Percentiles rank a stretch among this genome's conserved stretches.
Conservation (phyloP, 2,888 invertebrate species). For the Calephelis perditalis region DNA sequence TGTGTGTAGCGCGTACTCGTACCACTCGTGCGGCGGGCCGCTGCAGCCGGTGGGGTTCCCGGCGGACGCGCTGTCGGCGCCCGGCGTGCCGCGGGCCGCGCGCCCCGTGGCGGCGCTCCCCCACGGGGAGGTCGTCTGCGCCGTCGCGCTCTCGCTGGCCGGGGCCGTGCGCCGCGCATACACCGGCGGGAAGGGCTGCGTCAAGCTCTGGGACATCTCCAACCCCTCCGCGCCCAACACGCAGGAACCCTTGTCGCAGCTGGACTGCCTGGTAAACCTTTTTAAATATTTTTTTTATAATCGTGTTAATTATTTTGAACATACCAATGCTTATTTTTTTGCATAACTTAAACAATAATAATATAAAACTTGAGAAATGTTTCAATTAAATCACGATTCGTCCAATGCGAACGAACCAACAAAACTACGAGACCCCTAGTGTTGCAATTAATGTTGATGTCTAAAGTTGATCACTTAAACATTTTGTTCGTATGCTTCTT, state of each 20-base stretch:
- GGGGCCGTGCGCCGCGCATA: slow-evolving; percentile 94
- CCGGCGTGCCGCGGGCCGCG: slow-evolving; percentile 96
- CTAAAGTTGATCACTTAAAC: too few relatives aligned
- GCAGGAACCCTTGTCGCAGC: slow-evolving; percentile 93
- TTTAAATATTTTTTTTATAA: background rate
- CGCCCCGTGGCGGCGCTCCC: slow-evolving; percentile 92
- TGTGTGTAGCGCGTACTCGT: slow-evolving; percentile 89
- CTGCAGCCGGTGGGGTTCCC: slow-evolving; percentile 96
- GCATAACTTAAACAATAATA: too few relatives aligned
- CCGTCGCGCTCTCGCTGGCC: slow-evolving; percentile 90
- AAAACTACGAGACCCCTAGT: too few relatives aligned
- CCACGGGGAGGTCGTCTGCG: slow-evolving; percentile 98
- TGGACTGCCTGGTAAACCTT: slow-evolving; percentile 89
- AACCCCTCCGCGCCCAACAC: slow-evolving; percentile 87
- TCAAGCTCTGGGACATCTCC: slow-evolving; percentile 97
- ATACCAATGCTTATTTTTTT: too few relatives aligned
- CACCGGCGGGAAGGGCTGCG: slow-evolving; percentile 98
- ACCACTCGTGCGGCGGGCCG: slow-evolving; percentile 94
- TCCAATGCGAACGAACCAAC: too few relatives aligned
- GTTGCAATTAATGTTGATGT: too few relatives aligned
- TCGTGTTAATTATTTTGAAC: too few relatives aligned
- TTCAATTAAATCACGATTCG: too few relatives aligned
- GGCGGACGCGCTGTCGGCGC: slow-evolving; percentile 92
- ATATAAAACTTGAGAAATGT: too few relatives aligned
- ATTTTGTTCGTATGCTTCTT: too few relatives aligned